Evolutionary conservation across 2,113 vertebrate species (phyloP), one percentile per base, ranked within the genome.

Genomic region (Chloebia gouldiae): DNA sequence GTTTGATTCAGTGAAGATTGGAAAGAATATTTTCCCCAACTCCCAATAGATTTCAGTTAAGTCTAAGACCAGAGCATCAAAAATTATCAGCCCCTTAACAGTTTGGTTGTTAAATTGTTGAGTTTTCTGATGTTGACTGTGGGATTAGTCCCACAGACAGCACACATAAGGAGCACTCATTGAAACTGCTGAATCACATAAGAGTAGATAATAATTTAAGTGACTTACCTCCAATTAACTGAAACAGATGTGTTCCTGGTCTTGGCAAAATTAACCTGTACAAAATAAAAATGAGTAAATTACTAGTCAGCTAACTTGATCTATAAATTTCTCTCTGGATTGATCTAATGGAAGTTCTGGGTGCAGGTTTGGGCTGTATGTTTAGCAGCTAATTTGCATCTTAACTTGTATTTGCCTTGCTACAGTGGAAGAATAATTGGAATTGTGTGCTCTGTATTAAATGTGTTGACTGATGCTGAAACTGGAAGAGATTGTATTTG

Each of bases 381-480:
- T 82, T 95, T 93, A 86, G 63, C 53, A 82, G 31, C 61, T 92
- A 79, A 95, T 96, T 91, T 96, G 30, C 73, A 73, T 94, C 17
- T 78, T 89, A 85, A 53, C n/a, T 89, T 65, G 44, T 87, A 85
- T 89, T 94, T 95, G 51, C 73, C 50, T 79, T 93, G 59, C 80
- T 95, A 42, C 49, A 61, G 65, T 89, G 84, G 54, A 94, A 91
- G 78, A 95, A 94, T 89, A 91, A 90, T 87, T 94, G 66, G n/a
- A 87, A 95, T 68, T 82, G 42, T 9, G 19, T 69, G 35, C 50
- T 65, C 57, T 50, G 59, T 42, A 85, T 92, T 95, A 94, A 89
- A 91, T 80, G 27, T 73, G 54, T 95, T 87, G 81, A 84, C 81
- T 92, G 81, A 91, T 88, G 81, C 75, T 94, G 66, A 95, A 95